Percentiles rank a stretch among this genome's conserved stretches.
These are phyloP conservation scores for Saccostrea echinata DNA, from an alignment of 1,140 invertebrate species.

Conservation along the genomic window DNA sequence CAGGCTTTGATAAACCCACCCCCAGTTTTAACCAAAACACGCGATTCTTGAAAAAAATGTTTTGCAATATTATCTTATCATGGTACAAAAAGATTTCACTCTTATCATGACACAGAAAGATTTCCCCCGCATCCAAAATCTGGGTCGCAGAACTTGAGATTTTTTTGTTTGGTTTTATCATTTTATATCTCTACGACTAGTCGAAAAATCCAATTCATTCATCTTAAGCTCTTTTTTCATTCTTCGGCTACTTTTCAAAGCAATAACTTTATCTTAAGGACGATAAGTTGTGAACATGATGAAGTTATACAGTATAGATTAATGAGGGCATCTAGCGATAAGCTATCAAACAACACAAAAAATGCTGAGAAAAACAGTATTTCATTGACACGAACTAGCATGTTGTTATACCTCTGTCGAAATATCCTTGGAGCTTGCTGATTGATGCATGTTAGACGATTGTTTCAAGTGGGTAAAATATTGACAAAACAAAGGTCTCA, in stretches of 20 bases:
- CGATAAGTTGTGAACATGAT: slow-evolving; percentile 22
- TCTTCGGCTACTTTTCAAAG: background rate
- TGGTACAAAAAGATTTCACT: background rate
- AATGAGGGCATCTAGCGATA: slow-evolving; percentile 1
- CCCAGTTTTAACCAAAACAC: background rate
- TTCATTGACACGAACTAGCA: background rate
- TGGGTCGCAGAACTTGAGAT: background rate
- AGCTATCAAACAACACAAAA: background rate
- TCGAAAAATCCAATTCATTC: background rate
- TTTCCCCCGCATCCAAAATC: background rate
- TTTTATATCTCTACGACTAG: background rate
- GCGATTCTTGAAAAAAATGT: background rate
- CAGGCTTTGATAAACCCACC: background rate
- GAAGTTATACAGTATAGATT: background rate
- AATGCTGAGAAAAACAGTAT: background rate
- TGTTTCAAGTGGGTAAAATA: background rate
- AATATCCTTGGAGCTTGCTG: background rate
- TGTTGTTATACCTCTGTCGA: background rate
- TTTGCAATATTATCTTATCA: slow-evolving; percentile 8
- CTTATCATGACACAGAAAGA: slow-evolving; percentile 1
- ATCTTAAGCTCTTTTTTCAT: background rate
- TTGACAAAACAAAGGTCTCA: background rate
- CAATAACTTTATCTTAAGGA: background rate
- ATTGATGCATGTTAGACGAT: background rate
- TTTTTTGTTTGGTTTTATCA: background rate